Base-by-base conservation (phyloP, 2,888 invertebrate genomes). In the Furcula furcula region DNA sequence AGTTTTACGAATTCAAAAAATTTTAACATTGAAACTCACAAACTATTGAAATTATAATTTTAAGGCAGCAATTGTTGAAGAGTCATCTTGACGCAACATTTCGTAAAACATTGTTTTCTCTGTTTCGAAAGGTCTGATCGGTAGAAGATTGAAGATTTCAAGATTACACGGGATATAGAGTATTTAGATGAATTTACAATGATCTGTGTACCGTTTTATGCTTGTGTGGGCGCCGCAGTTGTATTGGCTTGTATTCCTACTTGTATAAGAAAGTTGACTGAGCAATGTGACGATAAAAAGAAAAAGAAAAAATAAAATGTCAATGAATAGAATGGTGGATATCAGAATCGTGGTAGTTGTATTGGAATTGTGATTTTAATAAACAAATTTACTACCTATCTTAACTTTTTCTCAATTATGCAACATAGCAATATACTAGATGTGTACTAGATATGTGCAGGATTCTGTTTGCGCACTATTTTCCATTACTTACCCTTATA, bases 21-120 rank as follows among this genome's bases (percentile, higher is more conserved):
- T 31, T 38, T 5, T 2, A 31, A 12, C 20, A 23, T n/a, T n/a
- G n/a, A 6, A 29, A 19, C 4, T 12, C 6, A 25, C 13, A 29
- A 7, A 7, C 21, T 67, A n/a, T n/a, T n/a, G n/a, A n/a, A n/a
- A n/a, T n/a, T n/a, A n/a, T n/a, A n/a, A n/a, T n/a, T n/a, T n/a
- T n/a, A n/a, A n/a, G 67, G 67, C 69, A 72, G 69, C 64, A 69
- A 76, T 78, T 76, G 76, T 77, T 77, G 76, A 76, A 80, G 76
- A 62, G 42, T 46, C 46, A 6, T 35, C 30, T 31, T 40, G 31
- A 23, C 18, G 6, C 14, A 25, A 26, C 36, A 38, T 42, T 68
- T 75, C 75, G 78, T 80, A 75, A 76, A 71, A 65, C 72, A 64
- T 67, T 73, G 64, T 53, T 67, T 66, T 74, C 51, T 68, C 50